Base-by-base conservation (phyloP, 2,113 vertebrate species). In the Picathartes gymnocephalus region DNA sequence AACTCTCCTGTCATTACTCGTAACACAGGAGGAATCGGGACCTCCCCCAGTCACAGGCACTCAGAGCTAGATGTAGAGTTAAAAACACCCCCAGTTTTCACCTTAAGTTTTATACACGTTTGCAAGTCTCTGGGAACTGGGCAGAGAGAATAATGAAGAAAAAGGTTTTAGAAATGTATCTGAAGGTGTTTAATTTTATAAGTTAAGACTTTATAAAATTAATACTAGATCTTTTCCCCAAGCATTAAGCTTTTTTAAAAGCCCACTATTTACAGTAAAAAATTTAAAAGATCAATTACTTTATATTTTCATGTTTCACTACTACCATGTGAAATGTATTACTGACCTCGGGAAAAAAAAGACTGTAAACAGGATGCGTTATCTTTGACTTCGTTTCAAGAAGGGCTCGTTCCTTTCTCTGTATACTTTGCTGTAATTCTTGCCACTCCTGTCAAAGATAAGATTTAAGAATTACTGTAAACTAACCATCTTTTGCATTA, bases 381-480 rank as follows among this genome's bases (percentile, higher is more conserved):
- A 99, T 98, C 98, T 99, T 99, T 35, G 99, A 99, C 98, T 99
- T 99, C 16, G 99, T 99, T 98, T 99, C 99, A 87, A 99, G 96
- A 64, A 99, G 98, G 27, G 99, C 99, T 62, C 99, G 96, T 88
- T 99, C 99, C 90, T 99, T 98, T 85, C 99, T 97, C 96, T 99
- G 99, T 98, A 99, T 99, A 96, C 99, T 99, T 89, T 99, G 99
- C 84, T 99, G 99, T 92, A 99, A 92, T 76, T 99, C 99, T 98
- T 99, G 99, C 99, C 99, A 99, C 88, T 99, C 99, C 99, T 99
- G 96, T 71, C 68, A 88, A 93, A 96, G 44, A 91, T 35, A 96
- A 96, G 57, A 81, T 89, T 73, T 73, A 85, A 84, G 30, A 87
- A 33, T 89, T 91, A 88, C 20, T 60, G 20, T 64, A 61, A 35